Base-by-base conservation (phyloP, 2,797 vertebrate species). In the Notolabrus celidotus region DNA sequence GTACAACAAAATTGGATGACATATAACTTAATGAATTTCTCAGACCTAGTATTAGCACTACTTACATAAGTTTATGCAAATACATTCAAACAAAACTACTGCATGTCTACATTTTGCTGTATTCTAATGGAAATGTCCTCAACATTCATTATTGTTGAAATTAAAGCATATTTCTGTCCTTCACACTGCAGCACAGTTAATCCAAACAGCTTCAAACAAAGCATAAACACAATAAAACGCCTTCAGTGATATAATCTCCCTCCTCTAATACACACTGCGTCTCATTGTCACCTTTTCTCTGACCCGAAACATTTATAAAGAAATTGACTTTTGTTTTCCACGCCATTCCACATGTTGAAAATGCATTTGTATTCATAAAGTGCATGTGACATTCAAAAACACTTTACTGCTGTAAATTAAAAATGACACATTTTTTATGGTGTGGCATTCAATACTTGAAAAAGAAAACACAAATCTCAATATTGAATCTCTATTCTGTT, bases 351-450 rank as follows among this genome's bases (percentile, higher is more conserved):
- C 46, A 14, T 33, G 63, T 45, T 5, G 23, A 71, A 64, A 65
- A 60, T 20, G 25, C 78, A 89, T 92, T 85, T 78, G 75, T 87
- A 91, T 89, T 92, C 86, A 86, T 66, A 67, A 78, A 80, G 56
- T 71, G 74, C 73, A 74, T 19, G 66, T 91, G 88, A 91, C 88
- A 91, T 92, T 92, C 86, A 90, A 58, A 88, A 86, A 62, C 25
- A 47, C 54, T 80, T 74, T 50, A 41, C 52, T 53, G 62, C 52
- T 39, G 54, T 49, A 61, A 77, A 86, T 83, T 74, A 88, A 76
- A 89, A 81, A 61, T 45, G 59, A 80, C 65, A 66, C 11, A 2
- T 67, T 55, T 22, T 62, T 56, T 19, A 65, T 27, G 43, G 34
- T 52, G 42, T 55, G 47, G 55, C 78, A 72, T 83, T 85, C 65